These are phyloP conservation scores for Saccopteryx bilineata DNA, from an alignment of 2,113 vertebrate genomes.

Conservation along the genomic window DNA sequence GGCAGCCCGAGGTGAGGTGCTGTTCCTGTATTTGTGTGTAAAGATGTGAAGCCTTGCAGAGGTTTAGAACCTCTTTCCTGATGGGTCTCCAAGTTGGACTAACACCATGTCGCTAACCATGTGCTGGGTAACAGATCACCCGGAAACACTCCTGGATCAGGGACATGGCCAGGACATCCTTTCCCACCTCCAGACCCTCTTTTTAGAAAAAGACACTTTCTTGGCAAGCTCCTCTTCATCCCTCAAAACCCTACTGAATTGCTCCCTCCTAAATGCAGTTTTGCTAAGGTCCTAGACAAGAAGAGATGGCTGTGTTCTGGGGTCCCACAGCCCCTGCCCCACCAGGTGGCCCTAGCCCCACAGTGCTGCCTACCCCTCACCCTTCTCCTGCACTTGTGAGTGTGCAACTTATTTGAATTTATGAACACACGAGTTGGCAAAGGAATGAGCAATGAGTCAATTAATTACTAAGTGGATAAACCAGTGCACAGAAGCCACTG, in stretches of 20 bases:
- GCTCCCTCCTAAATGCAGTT: neutral
- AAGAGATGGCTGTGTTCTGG: neutral
- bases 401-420: fast-evolving
- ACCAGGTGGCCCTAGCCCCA: fast-evolving
- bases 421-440: neutral
- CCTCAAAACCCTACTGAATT: neutral
- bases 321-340: neutral
- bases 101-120: fast-evolving
- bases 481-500: fast-evolving
- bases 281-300: no score
- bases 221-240: neutral
- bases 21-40: no score
- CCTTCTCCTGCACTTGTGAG: fast-evolving
- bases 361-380: fast-evolving
- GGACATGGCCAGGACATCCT: fast-evolving
- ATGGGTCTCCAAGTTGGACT: neutral
- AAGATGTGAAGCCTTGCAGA: fast-evolving
- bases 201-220: neutral
- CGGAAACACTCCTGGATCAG: neutral
- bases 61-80: neutral
- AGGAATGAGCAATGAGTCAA: fast-evolving
- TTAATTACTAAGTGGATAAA: fast-evolving
- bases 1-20: neutral
- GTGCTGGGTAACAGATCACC: fast-evolving
- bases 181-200: neutral